Percentiles rank a stretch among this genome's conserved stretches.
phyloP scores from a whole-genome alignment of 1,140 invertebrate species.

The Mamestra configurata region DNA sequence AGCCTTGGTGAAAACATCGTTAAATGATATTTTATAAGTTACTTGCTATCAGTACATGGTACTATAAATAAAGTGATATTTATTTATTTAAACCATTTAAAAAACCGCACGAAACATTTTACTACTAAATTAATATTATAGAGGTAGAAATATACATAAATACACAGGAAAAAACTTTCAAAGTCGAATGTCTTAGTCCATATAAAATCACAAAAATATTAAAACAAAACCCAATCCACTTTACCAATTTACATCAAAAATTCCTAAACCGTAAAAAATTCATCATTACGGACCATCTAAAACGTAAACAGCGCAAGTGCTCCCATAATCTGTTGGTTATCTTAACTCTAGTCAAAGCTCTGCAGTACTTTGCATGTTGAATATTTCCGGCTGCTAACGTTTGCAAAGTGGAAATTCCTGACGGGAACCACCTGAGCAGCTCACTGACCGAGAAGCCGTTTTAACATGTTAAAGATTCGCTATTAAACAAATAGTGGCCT shows the following conservation, averaged over 20 bases:
- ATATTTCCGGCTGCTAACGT: conserved; percentile 53
- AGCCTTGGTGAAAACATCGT: too few relatives aligned
- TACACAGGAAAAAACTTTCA: not conserved
- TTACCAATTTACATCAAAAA: not conserved
- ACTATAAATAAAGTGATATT: too few relatives aligned
- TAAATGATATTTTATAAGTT: too few relatives aligned
- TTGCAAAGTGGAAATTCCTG: conserved; percentile 80
- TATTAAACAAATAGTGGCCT: conserved; percentile 67
- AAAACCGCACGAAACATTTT: too few relatives aligned
- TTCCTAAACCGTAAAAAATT: conserved; percentile 2
- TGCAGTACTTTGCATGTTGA: not conserved
- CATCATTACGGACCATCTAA: conserved; percentile 23
- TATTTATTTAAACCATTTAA: too few relatives aligned
- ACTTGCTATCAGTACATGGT: not conserved
- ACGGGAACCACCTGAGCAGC: conserved; percentile 65
- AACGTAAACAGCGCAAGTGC: conserved; percentile 7
- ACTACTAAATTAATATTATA: not conserved
- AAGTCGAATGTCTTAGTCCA: too few relatives aligned
- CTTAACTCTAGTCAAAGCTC: conserved; percentile 33
- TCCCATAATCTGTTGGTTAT: conserved; percentile 29
- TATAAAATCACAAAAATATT: not conserved
- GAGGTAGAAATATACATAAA: not conserved
- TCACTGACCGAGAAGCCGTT: conserved; percentile 73
- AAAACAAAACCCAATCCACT: not conserved
- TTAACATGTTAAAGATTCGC: conserved; percentile 76